These are phyloP conservation scores for Oedothorax gibbosus DNA, from an alignment of 1,140 invertebrate genomes.

Conservation along the genomic window DNA sequence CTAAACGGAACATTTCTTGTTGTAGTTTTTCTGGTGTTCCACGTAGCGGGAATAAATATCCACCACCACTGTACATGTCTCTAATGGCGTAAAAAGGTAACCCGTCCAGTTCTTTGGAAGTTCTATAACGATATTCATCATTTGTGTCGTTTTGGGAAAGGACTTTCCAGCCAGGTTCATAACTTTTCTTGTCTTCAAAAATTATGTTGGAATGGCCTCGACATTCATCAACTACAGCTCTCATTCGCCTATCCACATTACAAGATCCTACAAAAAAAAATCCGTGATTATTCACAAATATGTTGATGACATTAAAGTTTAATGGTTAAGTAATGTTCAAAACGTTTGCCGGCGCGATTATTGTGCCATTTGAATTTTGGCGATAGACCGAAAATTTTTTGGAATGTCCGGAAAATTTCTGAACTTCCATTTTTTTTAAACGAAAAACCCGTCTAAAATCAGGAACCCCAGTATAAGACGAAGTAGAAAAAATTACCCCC, in stretches of 20 bases:
- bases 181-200: constrained; percentile 64
- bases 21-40: constrained; percentile 68
- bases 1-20: constrained; percentile 67
- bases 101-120: constrained; percentile 68
- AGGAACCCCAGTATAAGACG: no score
- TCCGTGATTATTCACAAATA: not conserved
- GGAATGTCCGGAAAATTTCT: no score
- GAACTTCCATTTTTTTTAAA: no score
- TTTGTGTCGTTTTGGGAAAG: constrained; percentile 62
- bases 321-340: no score
- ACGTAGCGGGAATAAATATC: constrained; percentile 71
- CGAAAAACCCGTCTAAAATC: no score
- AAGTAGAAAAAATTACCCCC: no score
- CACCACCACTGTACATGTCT: constrained; percentile 72
- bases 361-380: no score
- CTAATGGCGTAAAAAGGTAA: constrained; percentile 70
- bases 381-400: no score
- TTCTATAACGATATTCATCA: constrained; percentile 68
- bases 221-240: constrained; percentile 61
- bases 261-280: constrained; percentile 60
- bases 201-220: constrained; percentile 63
- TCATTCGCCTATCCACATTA: constrained; percentile 62
- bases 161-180: constrained; percentile 66
- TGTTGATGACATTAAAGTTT: no score
- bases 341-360: no score